Evolutionary conservation across 1,140 invertebrate genomes (phyloP), one percentile per base, ranked within the genome.

Genomic region (Macrobrachium rosenbergii): DNA sequence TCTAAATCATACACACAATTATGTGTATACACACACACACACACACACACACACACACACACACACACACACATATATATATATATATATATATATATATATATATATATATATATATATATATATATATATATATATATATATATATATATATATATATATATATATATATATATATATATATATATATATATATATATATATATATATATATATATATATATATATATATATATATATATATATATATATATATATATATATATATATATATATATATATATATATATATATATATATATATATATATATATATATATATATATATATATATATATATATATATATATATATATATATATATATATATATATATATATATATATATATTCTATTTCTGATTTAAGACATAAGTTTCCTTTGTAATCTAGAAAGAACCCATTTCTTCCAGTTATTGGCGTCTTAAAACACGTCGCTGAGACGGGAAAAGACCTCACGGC

Each of bases 81-180:
- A n/a, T 10, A 69, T n/a, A 69, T 69, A 19, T 67, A 67, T 67
- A 67, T 67, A 19, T 19, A 67, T 67, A 67, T 19, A 67, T 67
- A 67, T 19, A 67, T 67, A 67, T 19, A 67, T 67, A 67, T 19
- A 69, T 69, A 69, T 69, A 69, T 69, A 69, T 69, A 69, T 69
- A n/a, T 69, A 69, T 69, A 69, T 69, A 69, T 69, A n/a, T 19
- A 69, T 69, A 69, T 69, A 69, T 69, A 69, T 69, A 69, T 17
- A 21, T 69, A 69, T 69, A n/a, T n/a, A n/a, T 7, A 28, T 16
- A 72, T 17, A 28, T 37, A 72, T 37, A 72, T 14, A 28, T 37
- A 72, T 17, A 69, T 69, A 69, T 69, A n/a, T 14, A 69, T 69
- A 21, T 21, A 21, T n/a, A 21, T 69, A 19, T 67, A 19, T 67